Evolutionary conservation across 2,113 vertebrate genomes (phyloP).

Genomic region (Atherinomorus stipes): DNA sequence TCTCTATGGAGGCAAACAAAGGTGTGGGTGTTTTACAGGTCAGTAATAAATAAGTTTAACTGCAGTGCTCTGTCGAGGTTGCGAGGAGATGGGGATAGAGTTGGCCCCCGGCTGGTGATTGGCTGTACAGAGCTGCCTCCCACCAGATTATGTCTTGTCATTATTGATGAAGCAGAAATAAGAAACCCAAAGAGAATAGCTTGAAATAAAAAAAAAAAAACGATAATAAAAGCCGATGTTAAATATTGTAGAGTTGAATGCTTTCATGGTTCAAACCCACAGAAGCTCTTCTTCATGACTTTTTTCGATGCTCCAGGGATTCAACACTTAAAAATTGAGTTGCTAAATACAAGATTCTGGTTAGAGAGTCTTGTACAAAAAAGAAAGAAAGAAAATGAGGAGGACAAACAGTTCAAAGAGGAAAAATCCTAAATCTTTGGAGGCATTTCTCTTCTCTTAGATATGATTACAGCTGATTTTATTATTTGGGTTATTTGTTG

Average conservation of each 20-base stretch:
- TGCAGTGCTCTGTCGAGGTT: slow-evolving; percentile 23
- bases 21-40: slow-evolving; percentile 25
- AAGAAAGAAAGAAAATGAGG: neutral
- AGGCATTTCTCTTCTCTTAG: neutral
- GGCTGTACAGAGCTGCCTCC: slow-evolving; percentile 31
- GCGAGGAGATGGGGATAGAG: neutral
- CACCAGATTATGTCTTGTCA: slow-evolving; percentile 2
- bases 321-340: neutral
- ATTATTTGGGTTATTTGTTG: neutral
- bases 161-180: slow-evolving; percentile 15
- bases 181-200: slow-evolving; percentile 13
- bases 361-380: neutral
- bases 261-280: slow-evolving; percentile 24
- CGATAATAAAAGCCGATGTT: neutral
- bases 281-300: slow-evolving; percentile 10
- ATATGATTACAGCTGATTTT: neutral
- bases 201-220: neutral
- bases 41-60: slow-evolving; percentile 62
- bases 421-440: neutral
- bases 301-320: neutral
- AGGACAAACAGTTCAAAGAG: neutral
- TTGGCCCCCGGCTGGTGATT: slow-evolving; percentile 21
- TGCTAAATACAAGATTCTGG: neutral
- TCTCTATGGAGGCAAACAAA: slow-evolving; percentile 56
- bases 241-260: neutral